These are phyloP conservation scores for Euwallacea fornicatus DNA, from an alignment of 1,140 invertebrate species.

Conservation along the genomic window DNA sequence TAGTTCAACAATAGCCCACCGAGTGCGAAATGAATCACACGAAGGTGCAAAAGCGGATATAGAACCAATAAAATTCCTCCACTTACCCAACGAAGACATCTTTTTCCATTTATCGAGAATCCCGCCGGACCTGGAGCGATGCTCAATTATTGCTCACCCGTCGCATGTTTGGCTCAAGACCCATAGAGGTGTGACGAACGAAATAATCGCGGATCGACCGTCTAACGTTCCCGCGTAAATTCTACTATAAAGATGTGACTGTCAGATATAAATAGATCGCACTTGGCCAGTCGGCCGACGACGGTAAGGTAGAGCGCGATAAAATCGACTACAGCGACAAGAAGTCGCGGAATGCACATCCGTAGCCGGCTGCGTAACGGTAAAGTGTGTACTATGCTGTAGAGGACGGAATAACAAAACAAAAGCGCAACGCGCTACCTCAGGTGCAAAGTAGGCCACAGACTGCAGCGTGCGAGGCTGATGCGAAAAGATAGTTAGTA, in stretches of 20 bases:
- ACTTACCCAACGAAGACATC: slow-evolving; percentile 39
- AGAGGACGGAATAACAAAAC: slow-evolving; percentile 13
- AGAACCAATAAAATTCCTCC: no score
- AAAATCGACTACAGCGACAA: slow-evolving; percentile 18
- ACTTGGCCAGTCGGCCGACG: background rate
- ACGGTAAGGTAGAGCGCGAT: background rate
- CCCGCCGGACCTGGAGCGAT: no score
- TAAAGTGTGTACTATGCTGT: slow-evolving; percentile 52
- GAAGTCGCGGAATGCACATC: slow-evolving; percentile 15
- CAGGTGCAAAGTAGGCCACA: slow-evolving; percentile 54
- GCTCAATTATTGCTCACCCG: no score
- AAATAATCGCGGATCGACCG: no score
- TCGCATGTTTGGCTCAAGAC: no score
- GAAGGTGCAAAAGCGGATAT: no score
- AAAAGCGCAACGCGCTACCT: slow-evolving; percentile 35
- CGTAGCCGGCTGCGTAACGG: slow-evolving; percentile 45
- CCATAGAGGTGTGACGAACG: no score
- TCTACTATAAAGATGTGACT: no score
- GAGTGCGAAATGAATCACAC: no score
- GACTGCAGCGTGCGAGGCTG: slow-evolving; percentile 44
- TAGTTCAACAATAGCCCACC: no score
- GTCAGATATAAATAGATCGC: no score
- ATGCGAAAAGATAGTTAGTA: slow-evolving; percentile 28
- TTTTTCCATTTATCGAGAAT: slow-evolving; percentile 30
- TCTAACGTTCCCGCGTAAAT: no score